A percentile compares a stretch with the other conserved stretches of the same genome.
These are phyloP conservation scores for Synanceia verrucosa DNA, from an alignment of 2,797 vertebrate genomes.

Conservation along the genomic window DNA sequence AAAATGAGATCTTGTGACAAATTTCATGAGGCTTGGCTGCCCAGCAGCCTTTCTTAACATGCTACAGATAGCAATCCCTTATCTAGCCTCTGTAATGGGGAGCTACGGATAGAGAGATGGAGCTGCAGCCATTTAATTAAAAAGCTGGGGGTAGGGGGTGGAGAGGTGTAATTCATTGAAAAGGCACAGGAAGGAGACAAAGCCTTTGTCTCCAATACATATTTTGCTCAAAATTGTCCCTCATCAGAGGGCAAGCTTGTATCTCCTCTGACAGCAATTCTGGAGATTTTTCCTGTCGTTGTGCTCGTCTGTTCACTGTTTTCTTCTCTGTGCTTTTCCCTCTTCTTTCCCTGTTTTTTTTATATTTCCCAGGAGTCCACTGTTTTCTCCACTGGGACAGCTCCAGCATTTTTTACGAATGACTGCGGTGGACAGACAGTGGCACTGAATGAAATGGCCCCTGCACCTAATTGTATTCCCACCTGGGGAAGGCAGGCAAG, in stretches of 20 bases:
- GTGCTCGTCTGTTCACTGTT: slow-evolving; percentile 53
- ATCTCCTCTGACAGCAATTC: slow-evolving; percentile 77
- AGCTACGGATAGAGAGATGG: slow-evolving; percentile 89
- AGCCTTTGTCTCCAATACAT: slow-evolving; percentile 88
- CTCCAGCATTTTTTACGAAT: slow-evolving; percentile 73
- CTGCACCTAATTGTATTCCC: slow-evolving; percentile 85
- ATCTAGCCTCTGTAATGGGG: slow-evolving; percentile 90
- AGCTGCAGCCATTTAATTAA: slow-evolving; percentile 97
- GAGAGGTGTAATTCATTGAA: slow-evolving; percentile 86
- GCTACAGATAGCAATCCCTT: slow-evolving; percentile 92
- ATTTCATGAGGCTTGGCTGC: slow-evolving; percentile 85
- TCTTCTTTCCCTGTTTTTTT: slow-evolving; percentile 58
- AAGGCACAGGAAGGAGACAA: slow-evolving; percentile 87
- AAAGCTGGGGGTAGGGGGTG: slow-evolving; percentile 81
- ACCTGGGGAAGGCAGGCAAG: slow-evolving; percentile 81
- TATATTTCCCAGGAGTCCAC: slow-evolving; percentile 79
- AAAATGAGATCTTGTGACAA: slow-evolving; percentile 91
- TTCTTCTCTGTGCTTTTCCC: slow-evolving; percentile 51
- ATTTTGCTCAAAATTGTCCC: slow-evolving; percentile 85
- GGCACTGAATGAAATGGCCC: slow-evolving; percentile 84
- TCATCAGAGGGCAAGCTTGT: slow-evolving; percentile 79
- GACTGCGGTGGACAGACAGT: slow-evolving; percentile 80
- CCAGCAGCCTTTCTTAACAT: slow-evolving; percentile 90
- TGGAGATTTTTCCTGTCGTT: slow-evolving; percentile 64
- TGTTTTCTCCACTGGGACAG: slow-evolving; percentile 75